phyloP scores from a whole-genome alignment of 2,797 vertebrate genomes.

The Antennarius maculatus region DNA sequence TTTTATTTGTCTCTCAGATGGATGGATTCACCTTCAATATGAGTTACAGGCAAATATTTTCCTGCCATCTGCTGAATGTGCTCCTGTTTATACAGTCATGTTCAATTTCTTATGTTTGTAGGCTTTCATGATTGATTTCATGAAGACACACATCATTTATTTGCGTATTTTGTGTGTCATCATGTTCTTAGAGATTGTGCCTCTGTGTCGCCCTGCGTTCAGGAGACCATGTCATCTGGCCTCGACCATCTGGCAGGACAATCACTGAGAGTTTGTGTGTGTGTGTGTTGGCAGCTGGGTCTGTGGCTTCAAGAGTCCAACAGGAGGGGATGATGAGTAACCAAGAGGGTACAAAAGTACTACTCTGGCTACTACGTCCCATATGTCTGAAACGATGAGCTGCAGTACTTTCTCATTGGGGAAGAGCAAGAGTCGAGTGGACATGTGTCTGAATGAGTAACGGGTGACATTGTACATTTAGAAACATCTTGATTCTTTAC shows the following conservation, averaged over 20 bases:
- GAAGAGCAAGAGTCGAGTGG: constrained; percentile 25
- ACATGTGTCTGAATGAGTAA: constrained; percentile 8
- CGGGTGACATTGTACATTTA: constrained; percentile 3
- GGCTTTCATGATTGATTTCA: constrained; percentile 10
- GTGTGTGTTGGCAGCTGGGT: constrained; percentile 45
- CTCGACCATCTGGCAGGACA: constrained; percentile 72
- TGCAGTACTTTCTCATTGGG: constrained; percentile 24
- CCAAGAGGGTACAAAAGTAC: constrained; percentile 41
- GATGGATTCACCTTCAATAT: background rate
- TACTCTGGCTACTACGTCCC: constrained; percentile 33
- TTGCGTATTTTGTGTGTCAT: constrained; percentile 25
- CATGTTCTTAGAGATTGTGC: constrained; percentile 44
- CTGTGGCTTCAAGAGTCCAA: constrained; percentile 34
- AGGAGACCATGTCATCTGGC: constrained; percentile 65
- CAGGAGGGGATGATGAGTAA: constrained; percentile 45
- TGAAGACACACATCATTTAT: constrained; percentile 4
- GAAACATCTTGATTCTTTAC: background rate
- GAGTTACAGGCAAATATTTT: background rate
- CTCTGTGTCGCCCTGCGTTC: constrained; percentile 51
- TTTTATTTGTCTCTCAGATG: background rate
- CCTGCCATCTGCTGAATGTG: background rate
- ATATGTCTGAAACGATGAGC: constrained; percentile 54
- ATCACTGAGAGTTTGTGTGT: constrained; percentile 49
- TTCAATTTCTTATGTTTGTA: background rate
- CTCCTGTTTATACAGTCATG: background rate